phyloP scores from a whole-genome alignment of 1,140 invertebrate genomes.

The Drosophila eugracilis region DNA sequence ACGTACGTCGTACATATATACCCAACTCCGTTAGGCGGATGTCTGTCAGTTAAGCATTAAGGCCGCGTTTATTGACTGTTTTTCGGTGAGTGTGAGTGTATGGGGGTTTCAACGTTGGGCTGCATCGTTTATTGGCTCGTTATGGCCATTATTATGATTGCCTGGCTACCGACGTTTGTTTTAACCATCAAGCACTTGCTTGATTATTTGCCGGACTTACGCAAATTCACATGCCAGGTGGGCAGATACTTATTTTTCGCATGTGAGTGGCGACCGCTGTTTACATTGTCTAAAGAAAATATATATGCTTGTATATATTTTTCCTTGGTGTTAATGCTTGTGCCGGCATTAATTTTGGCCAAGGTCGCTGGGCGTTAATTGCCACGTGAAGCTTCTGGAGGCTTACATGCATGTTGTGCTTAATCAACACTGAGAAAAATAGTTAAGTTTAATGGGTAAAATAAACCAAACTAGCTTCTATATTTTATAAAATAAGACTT shows the following conservation, averaged over 20 bases:
- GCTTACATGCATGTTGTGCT: not conserved
- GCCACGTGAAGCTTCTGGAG: conserved; percentile 20
- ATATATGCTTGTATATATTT: not conserved
- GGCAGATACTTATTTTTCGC: conserved; percentile 45
- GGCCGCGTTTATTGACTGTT: conserved; percentile 63
- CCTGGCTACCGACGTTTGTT: conserved; percentile 32
- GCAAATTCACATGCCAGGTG: conserved; percentile 59
- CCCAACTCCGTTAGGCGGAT: conserved; percentile 34
- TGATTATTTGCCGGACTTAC: conserved; percentile 60
- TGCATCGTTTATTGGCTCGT: conserved; percentile 59
- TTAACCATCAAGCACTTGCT: conserved; percentile 53
- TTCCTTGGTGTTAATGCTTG: conserved; percentile 53
- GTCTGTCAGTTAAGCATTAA: conserved; percentile 47
- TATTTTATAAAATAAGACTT: not conserved
- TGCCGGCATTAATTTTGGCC: conserved; percentile 59
- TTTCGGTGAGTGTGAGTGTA: conserved; percentile 4
- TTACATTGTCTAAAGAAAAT: conserved; percentile 59
- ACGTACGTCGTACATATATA: conserved; percentile 33
- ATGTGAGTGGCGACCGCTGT: conserved; percentile 42
- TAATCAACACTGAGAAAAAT: too few relatives aligned
- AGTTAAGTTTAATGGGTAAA: not conserved
- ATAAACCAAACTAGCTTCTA: not conserved
- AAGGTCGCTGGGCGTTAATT: conserved; percentile 59
- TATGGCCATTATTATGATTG: conserved; percentile 77
- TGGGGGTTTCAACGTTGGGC: conserved; percentile 4